Percentiles rank a stretch among this genome's conserved stretches.
phyloP scores from a whole-genome alignment of 1,140 invertebrate species.

The Zaprionus davidi region DNA sequence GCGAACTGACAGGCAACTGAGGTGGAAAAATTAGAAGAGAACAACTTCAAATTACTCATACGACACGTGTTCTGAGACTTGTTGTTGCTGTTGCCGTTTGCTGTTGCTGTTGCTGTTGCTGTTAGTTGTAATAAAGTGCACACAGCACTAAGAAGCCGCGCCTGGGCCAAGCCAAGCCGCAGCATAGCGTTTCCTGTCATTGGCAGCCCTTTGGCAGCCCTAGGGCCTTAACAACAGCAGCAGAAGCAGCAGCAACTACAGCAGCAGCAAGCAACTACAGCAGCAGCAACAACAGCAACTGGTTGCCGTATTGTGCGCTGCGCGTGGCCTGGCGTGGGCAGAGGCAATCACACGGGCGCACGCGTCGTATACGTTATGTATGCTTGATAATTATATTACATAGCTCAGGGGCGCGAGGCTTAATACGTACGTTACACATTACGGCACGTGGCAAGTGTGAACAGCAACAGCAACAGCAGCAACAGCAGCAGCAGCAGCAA shows the following conservation, averaged over 20 bases:
- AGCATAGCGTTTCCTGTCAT: slow-evolving; percentile 58
- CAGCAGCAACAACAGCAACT: slow-evolving; percentile 20
- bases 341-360: neutral
- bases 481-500: neutral
- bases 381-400: slow-evolving; percentile 41
- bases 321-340: slow-evolving; percentile 3
- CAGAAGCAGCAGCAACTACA: slow-evolving; percentile 7
- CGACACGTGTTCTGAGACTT: neutral
- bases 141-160: slow-evolving; percentile 57
- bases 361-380: slow-evolving; percentile 30
- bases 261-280: slow-evolving; percentile 27
- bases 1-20: neutral
- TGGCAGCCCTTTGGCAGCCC: slow-evolving; percentile 47
- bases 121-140: slow-evolving; percentile 36
- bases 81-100: slow-evolving; percentile 10
- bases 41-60: neutral
- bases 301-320: slow-evolving; percentile 27
- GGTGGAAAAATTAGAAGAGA: neutral
- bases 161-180: slow-evolving; percentile 31
- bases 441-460: slow-evolving; percentile 27
- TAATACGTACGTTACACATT: slow-evolving; percentile 19
- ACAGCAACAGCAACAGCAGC: slow-evolving; percentile 16
- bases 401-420: slow-evolving; percentile 21
- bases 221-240: slow-evolving; percentile 22
- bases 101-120: slow-evolving; percentile 4